phyloP scores from a whole-genome alignment of 2,797 vertebrate species.

The Zenarchopterus dispar region DNA sequence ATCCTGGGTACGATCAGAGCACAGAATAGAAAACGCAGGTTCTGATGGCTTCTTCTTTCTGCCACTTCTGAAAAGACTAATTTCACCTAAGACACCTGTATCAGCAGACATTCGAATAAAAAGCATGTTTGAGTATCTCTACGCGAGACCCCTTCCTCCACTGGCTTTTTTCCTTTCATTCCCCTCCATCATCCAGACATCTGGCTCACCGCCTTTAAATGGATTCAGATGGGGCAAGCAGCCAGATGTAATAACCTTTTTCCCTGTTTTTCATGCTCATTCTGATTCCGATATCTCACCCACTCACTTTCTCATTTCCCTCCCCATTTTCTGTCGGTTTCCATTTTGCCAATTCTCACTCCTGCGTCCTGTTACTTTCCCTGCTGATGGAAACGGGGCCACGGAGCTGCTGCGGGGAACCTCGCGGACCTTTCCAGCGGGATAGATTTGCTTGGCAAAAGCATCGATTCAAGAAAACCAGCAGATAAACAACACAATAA shows the following conservation, averaged over 20 bases:
- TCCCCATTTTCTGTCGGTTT: slow-evolving; percentile 29
- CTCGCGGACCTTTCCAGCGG: slow-evolving; percentile 40
- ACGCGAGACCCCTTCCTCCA: slow-evolving; percentile 11
- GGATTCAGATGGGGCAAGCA: slow-evolving; percentile 34
- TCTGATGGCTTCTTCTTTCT: slow-evolving; percentile 29
- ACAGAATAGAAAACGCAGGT: slow-evolving; percentile 17
- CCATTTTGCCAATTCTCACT: slow-evolving; percentile 24
- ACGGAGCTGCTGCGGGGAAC: slow-evolving; percentile 31
- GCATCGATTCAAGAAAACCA: slow-evolving; percentile 28
- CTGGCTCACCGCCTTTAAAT: slow-evolving; percentile 35
- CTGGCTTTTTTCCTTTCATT: slow-evolving; percentile 1
- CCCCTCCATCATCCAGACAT: slow-evolving; percentile 16
- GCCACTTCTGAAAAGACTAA: slow-evolving; percentile 15
- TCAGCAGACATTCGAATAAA: slow-evolving; percentile 7
- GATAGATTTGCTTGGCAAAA: slow-evolving; percentile 23
- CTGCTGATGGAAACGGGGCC: slow-evolving; percentile 42
- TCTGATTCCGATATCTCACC: slow-evolving; percentile 25
- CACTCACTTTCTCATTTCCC: slow-evolving; percentile 22
- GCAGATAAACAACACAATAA: slow-evolving; percentile 33
- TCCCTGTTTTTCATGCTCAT: slow-evolving; percentile 20
- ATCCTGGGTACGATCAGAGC: slow-evolving; percentile 42
- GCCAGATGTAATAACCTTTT: slow-evolving; percentile 43
- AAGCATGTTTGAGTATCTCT: slow-evolving; percentile 27
- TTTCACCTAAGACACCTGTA: slow-evolving; percentile 35
- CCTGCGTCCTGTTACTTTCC: not conserved